phyloP scores from a whole-genome alignment of 2,113 vertebrate species.

The Eublepharis macularius region DNA sequence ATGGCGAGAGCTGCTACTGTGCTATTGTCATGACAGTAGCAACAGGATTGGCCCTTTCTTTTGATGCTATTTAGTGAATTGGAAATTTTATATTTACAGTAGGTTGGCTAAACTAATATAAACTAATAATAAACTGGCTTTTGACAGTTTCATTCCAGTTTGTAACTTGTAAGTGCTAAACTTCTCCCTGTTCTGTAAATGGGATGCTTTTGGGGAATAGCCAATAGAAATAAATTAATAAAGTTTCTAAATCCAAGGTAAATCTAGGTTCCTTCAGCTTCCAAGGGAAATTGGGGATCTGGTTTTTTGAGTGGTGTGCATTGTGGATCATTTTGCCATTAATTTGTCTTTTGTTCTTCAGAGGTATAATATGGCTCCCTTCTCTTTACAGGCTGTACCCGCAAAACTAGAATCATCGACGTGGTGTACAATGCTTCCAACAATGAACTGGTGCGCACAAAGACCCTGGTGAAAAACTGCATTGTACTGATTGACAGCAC shows the following conservation, averaged over 20 bases:
- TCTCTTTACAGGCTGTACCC: slow-evolving; percentile 87
- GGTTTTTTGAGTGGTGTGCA: not conserved
- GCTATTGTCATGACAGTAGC: not conserved
- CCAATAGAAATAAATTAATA: not conserved
- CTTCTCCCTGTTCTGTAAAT: not conserved
- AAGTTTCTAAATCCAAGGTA: not conserved
- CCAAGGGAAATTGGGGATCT: not conserved
- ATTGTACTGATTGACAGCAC: slow-evolving; percentile 93
- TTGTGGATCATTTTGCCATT: not conserved
- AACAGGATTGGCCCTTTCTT: not conserved
- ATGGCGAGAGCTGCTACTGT: not conserved
- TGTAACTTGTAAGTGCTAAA: not conserved
- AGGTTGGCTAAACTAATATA: not conserved
- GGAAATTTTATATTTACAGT: not conserved
- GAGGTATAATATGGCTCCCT: not conserved
- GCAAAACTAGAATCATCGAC: slow-evolving; percentile 97
- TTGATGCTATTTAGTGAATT: not conserved
- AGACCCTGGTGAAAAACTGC: slow-evolving; percentile 99
- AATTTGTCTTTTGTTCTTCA: not conserved
- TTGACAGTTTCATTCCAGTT: not conserved
- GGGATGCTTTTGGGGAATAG: not conserved
- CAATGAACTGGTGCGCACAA: slow-evolving; percentile 97
- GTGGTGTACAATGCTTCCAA: slow-evolving; percentile 99
- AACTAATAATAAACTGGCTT: too few species aligned
- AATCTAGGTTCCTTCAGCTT: not conserved